These are phyloP conservation scores for Lepus americanus DNA, from an alignment of 2,113 vertebrate species.

Conservation along the genomic window DNA sequence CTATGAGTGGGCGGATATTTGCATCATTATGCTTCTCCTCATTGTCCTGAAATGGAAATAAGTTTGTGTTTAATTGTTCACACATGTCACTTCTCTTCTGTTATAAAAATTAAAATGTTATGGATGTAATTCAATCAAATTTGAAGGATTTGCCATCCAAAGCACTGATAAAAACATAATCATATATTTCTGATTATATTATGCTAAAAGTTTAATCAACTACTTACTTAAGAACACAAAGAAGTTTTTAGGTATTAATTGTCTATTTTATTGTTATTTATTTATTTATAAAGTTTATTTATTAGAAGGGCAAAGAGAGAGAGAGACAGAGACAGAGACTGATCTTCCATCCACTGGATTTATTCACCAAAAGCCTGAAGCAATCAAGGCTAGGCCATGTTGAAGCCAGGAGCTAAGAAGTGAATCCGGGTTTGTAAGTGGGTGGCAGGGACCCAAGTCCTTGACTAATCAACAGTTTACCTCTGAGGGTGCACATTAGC, in stretches of 20 bases:
- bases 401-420: too few relatives aligned
- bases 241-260: background rate
- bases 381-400: too few relatives aligned
- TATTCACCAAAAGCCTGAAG: too few relatives aligned
- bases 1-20: slow-evolving; percentile 69
- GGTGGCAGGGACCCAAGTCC: too few relatives aligned
- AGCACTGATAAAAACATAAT: slow-evolving; percentile 49
- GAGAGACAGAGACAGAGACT: too few relatives aligned
- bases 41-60: slow-evolving; percentile 45
- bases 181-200: slow-evolving; percentile 4
- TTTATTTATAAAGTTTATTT: too few relatives aligned
- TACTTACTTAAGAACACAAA: slow-evolving; percentile 30
- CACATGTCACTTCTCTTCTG: background rate
- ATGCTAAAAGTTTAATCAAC: slow-evolving; percentile 46
- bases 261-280: too few relatives aligned
- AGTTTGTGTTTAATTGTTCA: slow-evolving; percentile 54
- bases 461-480: too few relatives aligned
- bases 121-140: slow-evolving; percentile 39
- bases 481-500: too few relatives aligned
- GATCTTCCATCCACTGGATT: too few relatives aligned
- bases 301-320: too few relatives aligned
- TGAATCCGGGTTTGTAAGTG: too few relatives aligned
- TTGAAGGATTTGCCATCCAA: background rate
- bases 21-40: slow-evolving; percentile 27
- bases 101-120: slow-evolving; percentile 34